phyloP scores from a whole-genome alignment of 1,140 invertebrate species.

The Hermetia illucens region DNA sequence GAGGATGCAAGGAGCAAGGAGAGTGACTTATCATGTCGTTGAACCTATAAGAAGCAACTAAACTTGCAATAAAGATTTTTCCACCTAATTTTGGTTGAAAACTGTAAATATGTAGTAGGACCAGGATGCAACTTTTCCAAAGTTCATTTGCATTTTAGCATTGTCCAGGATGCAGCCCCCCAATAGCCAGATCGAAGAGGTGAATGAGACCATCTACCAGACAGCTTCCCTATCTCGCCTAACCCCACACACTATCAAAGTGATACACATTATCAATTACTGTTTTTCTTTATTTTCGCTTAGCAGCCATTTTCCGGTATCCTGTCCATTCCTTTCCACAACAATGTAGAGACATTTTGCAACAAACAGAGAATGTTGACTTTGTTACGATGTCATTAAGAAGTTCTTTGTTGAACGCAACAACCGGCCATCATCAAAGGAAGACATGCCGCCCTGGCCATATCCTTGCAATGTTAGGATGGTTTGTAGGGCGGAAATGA shows the following conservation, averaged over 20 bases:
- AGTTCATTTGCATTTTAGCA: not conserved
- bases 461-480: not conserved
- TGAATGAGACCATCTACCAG: not conserved
- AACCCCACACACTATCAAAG: not conserved
- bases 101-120: not conserved
- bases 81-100: not conserved
- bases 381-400: too few species aligned
- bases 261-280: constrained; percentile 1
- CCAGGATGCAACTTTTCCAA: too few species aligned
- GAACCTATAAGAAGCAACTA: too few species aligned
- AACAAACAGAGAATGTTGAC: not conserved
- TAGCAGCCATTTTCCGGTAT: not conserved
- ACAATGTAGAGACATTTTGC: not conserved
- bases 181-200: not conserved
- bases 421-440: not conserved
- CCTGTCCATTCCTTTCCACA: not conserved
- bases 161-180: not conserved
- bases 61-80: not conserved
- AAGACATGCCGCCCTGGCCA: not conserved
- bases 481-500: not conserved
- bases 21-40: too few species aligned
- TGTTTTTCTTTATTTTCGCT: not conserved
- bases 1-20: too few species aligned
- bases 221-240: not conserved
- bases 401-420: too few species aligned